Evolutionary conservation across 1,140 invertebrate species (phyloP).

Genomic region (Mercenaria mercenaria): DNA sequence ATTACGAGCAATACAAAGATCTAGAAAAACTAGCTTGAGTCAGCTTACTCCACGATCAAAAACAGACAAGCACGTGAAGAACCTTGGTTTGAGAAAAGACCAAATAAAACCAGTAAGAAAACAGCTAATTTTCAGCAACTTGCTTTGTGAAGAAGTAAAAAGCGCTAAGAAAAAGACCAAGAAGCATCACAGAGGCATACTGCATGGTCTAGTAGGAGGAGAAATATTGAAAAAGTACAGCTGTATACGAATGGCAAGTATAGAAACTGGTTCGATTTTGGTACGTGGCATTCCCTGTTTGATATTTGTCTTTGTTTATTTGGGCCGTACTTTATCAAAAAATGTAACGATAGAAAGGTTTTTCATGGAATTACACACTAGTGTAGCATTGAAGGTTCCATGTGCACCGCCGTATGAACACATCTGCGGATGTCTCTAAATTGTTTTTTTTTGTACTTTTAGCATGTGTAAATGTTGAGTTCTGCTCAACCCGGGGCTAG

Average conservation of each 20-base stretch:
- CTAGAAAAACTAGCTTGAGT: not conserved
- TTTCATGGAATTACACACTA: too few relatives aligned
- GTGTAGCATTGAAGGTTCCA: too few relatives aligned
- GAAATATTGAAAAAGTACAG: constrained; percentile 48
- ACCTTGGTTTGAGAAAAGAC: not conserved
- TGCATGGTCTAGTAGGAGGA: constrained; percentile 33
- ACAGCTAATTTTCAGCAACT: constrained; percentile 33
- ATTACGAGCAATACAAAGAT: constrained; percentile 20
- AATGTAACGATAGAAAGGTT: not conserved
- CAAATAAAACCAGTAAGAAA: not conserved
- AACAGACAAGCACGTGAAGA: not conserved
- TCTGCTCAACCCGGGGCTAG: too few relatives aligned
- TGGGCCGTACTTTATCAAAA: not conserved
- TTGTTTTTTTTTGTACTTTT: too few relatives aligned
- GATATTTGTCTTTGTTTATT: too few relatives aligned
- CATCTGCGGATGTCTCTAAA: too few relatives aligned
- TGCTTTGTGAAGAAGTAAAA: constrained; percentile 3
- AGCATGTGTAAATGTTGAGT: too few relatives aligned
- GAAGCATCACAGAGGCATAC: not conserved
- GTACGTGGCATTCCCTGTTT: too few relatives aligned
- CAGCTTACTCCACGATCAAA: not conserved
- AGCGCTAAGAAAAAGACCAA: not conserved
- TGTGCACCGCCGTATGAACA: too few relatives aligned
- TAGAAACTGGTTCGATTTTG: constrained; percentile 13
- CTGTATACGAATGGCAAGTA: constrained; percentile 33